These are phyloP conservation scores for Drosophila kepulauana DNA, from an alignment of 1,140 invertebrate genomes.

Conservation along the genomic window DNA sequence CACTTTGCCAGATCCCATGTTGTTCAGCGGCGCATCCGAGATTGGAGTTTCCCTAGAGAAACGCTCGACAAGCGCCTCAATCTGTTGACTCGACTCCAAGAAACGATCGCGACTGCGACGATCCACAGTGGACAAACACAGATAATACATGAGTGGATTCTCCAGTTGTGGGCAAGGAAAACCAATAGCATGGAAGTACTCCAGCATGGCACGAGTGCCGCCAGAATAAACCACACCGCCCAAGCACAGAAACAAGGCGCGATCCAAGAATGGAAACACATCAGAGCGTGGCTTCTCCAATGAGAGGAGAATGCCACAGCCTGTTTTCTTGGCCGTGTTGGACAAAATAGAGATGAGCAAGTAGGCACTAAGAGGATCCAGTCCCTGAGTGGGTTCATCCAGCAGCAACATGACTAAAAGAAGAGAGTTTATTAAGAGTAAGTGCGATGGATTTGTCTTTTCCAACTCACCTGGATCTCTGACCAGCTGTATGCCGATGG, in stretches of 20 bases:
- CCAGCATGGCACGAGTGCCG: slow-evolving; percentile 94
- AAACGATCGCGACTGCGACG: slow-evolving; percentile 90
- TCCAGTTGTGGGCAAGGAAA: slow-evolving; percentile 97
- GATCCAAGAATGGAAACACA: slow-evolving; percentile 95
- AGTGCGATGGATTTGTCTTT: slow-evolving; percentile 30
- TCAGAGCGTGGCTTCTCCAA: slow-evolving; percentile 97
- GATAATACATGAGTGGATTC: slow-evolving; percentile 97
- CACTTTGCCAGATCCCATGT: slow-evolving; percentile 88
- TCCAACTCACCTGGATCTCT: slow-evolving; percentile 89
- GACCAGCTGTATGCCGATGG: slow-evolving; percentile 94
- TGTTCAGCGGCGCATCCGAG: slow-evolving; percentile 84
- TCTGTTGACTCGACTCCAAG: slow-evolving; percentile 96
- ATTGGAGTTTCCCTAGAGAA: slow-evolving; percentile 91
- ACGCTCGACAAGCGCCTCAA: slow-evolving; percentile 95
- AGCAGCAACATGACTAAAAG: slow-evolving; percentile 91
- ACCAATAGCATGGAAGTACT: slow-evolving; percentile 96
- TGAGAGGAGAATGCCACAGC: slow-evolving; percentile 94
- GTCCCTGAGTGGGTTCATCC: slow-evolving; percentile 95
- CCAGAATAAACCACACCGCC: slow-evolving; percentile 96
- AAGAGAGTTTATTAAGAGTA: background rate
- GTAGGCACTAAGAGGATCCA: slow-evolving; percentile 96
- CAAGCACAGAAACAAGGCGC: slow-evolving; percentile 91
- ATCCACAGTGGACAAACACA: slow-evolving; percentile 96
- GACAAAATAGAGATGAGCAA: slow-evolving; percentile 96
- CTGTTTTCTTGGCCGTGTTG: slow-evolving; percentile 95